A percentile compares a stretch with the other conserved stretches of the same genome.
Evolutionary conservation across 2,113 vertebrate genomes (phyloP).

Genomic region (Oncorhynchus masou): DNA sequence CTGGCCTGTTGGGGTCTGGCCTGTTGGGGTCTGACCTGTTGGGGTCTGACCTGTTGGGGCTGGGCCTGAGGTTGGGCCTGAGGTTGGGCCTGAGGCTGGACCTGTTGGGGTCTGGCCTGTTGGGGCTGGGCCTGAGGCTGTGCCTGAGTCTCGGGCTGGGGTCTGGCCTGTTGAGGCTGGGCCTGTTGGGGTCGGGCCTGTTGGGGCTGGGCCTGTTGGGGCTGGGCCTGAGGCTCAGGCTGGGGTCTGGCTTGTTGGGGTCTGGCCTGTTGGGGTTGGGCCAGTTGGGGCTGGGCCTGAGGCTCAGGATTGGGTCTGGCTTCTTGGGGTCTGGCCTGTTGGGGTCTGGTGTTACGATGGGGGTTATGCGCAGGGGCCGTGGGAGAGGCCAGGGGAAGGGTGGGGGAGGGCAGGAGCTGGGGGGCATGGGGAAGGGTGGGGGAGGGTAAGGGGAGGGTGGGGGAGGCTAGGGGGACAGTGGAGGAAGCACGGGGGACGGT

Average conservation of each 20-base stretch:
- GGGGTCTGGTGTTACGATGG: constrained; percentile 1
- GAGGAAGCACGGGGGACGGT: neutral
- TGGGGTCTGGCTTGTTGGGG: constrained; percentile 12
- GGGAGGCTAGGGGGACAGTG: neutral
- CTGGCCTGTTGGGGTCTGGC: neutral
- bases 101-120: neutral
- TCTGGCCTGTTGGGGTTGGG: neutral
- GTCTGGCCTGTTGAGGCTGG: constrained; percentile 3
- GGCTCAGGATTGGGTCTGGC: neutral
- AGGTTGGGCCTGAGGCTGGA: constrained; percentile 10
- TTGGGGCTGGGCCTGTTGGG: neutral
- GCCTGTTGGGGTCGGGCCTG: neutral
- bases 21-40: neutral
- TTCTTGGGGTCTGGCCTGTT: constrained; percentile 3
- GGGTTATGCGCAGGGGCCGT: constrained; percentile 16
- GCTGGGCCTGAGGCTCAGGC: neutral
- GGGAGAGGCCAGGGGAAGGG: constrained; percentile 22
- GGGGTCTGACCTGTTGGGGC: neutral
- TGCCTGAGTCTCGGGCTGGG: neutral
- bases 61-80: too few relatives aligned
- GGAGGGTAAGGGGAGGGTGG: neutral
- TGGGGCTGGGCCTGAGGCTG: constrained; percentile 1
- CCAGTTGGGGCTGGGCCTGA: constrained; percentile 2
- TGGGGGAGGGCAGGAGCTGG: constrained; percentile 23
- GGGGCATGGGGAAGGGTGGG: constrained; percentile 24